Evolutionary conservation across 2,888 invertebrate genomes (phyloP).

Genomic region (Tenodera sinensis): DNA sequence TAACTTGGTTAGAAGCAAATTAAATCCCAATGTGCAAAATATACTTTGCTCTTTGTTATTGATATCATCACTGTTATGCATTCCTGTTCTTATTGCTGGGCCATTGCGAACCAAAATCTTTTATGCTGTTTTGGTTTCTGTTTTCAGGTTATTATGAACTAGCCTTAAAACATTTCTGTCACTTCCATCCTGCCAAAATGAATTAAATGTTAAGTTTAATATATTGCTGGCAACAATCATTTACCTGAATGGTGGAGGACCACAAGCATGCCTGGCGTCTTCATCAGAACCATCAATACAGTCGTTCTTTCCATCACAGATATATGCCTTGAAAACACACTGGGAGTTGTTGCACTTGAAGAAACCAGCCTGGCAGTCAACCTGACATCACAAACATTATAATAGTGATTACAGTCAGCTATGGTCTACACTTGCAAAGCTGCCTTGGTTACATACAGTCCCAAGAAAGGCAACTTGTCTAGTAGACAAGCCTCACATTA

Average conservation of each 20-base stretch:
- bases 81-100: too few relatives aligned
- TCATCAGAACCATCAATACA: constrained; percentile 91
- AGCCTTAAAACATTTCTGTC: not conserved
- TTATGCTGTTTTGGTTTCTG: not conserved
- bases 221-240: not conserved
- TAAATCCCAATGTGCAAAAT: too few relatives aligned
- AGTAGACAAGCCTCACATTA: too few relatives aligned
- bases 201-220: not conserved
- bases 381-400: too few relatives aligned
- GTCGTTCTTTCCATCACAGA: constrained; percentile 91
- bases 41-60: too few relatives aligned
- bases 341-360: constrained; percentile 81
- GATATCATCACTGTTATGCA: too few relatives aligned
- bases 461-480: too few relatives aligned
- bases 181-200: not conserved
- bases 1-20: too few relatives aligned
- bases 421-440: too few relatives aligned
- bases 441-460: too few relatives aligned
- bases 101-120: too few relatives aligned
- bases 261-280: constrained; percentile 76
- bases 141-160: too few relatives aligned
- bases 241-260: constrained; percentile 63
- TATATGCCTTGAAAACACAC: constrained; percentile 89
- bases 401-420: not conserved
- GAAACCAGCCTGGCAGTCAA: constrained; percentile 72